Percentiles rank a stretch among this genome's conserved stretches.
phyloP scores from a whole-genome alignment of 2,888 invertebrate genomes.

The Asteroscopus sphinx region DNA sequence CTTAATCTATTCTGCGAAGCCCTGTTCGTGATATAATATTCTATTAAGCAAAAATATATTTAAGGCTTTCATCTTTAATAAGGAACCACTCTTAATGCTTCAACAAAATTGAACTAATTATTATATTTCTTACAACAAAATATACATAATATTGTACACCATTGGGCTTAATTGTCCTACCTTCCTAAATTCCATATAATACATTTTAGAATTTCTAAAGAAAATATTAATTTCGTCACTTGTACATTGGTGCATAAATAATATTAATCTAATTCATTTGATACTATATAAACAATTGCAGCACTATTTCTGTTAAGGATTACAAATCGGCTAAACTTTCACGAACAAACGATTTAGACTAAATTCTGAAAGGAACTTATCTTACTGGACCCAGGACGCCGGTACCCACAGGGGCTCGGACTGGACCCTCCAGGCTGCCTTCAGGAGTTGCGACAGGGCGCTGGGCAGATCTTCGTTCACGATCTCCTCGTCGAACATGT shows the following conservation, averaged over 20 bases:
- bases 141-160: conserved; percentile 23
- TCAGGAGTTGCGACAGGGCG: conserved; percentile 96
- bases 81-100: conserved; percentile 25
- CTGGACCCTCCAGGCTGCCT: conserved; percentile 95
- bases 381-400: conserved; percentile 97
- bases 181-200: conserved; percentile 16
- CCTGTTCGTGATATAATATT: conserved; percentile 37
- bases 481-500: conserved; percentile 97
- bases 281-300: conserved; percentile 18
- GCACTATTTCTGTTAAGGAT: background rate
- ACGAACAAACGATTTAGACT: conserved; percentile 1
- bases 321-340: background rate
- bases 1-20: conserved; percentile 46
- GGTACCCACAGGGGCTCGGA: conserved; percentile 99
- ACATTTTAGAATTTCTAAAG: conserved; percentile 10
- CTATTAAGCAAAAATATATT: conserved; percentile 46
- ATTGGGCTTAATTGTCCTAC: conserved; percentile 43
- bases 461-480: conserved; percentile 96
- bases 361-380: background rate
- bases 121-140: conserved; percentile 27
- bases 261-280: conserved; percentile 13
- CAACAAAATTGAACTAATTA: conserved; percentile 32
- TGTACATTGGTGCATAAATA: conserved; percentile 36
- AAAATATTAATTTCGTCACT: no score
- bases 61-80: conserved; percentile 37